Evolutionary conservation across 2,888 invertebrate genomes (phyloP).

Genomic region (Stenodema calcarata): DNA sequence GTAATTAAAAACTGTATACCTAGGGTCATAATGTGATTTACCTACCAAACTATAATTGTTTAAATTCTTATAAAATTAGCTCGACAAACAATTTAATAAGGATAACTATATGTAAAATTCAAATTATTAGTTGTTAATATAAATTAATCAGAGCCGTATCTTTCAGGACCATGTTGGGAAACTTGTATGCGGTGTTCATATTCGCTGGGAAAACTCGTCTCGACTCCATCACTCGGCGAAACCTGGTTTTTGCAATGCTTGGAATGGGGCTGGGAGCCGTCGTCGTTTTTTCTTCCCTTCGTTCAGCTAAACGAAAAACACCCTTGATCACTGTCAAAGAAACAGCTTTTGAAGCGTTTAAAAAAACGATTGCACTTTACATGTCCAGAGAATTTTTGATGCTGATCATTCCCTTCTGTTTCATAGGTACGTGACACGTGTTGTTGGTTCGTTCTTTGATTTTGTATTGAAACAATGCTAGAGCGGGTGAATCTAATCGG

Average conservation of each 20-base stretch:
- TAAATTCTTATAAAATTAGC: too few species aligned
- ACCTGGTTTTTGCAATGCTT: constrained; percentile 48
- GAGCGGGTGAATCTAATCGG: too few species aligned
- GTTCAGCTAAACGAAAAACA: constrained; percentile 66
- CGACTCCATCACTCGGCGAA: constrained; percentile 47
- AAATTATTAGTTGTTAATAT: too few species aligned
- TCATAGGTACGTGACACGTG: constrained; percentile 74
- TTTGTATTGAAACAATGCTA: too few species aligned
- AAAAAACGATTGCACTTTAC: constrained; percentile 77
- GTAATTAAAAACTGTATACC: too few species aligned
- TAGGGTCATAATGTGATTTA: too few species aligned
- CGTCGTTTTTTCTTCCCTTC: constrained; percentile 68
- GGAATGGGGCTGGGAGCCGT: constrained; percentile 59
- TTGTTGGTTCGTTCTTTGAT: too few species aligned
- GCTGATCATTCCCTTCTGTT: constrained; percentile 83
- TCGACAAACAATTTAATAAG: too few species aligned
- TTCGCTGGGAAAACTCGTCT: constrained; percentile 52
- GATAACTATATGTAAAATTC: too few species aligned
- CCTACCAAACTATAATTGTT: too few species aligned
- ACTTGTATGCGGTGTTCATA: constrained; percentile 33
- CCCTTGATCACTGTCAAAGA: constrained; percentile 62
- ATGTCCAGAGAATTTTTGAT: constrained; percentile 83
- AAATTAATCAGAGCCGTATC: too few species aligned
- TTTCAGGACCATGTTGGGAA: constrained; percentile 40
- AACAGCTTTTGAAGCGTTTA: constrained; percentile 67